Conservation (phyloP, 2,113 vertebrate genomes). For the Microtus richardsoni region DNA sequence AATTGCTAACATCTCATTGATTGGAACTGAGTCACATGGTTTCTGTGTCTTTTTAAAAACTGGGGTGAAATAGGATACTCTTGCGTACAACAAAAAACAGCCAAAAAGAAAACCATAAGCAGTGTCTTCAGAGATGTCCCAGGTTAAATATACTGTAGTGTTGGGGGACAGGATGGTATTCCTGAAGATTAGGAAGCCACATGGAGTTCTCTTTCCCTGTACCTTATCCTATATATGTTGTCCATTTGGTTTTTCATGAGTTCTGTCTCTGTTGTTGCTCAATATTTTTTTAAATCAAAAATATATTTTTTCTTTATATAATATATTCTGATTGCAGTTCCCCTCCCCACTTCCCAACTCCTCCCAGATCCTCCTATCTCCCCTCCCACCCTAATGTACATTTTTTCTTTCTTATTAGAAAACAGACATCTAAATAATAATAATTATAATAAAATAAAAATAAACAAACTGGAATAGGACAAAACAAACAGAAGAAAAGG, state of each 20-base stretch:
- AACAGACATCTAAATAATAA: neutral
- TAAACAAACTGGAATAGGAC: neutral
- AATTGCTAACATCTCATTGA: neutral
- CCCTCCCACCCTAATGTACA: neutral
- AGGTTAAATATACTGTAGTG: neutral
- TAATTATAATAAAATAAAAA: neutral
- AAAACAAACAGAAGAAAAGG: neutral
- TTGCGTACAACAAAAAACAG: neutral
- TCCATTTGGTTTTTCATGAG: neutral
- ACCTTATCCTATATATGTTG: neutral
- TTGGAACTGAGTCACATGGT: neutral
- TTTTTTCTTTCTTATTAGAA: neutral
- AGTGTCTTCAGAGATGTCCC: neutral
- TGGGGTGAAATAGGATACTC: neutral
- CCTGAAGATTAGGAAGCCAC: neutral
- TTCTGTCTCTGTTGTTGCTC: neutral
- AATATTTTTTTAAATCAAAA: neutral
- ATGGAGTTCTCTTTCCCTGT: neutral
- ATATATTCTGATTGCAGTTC: neutral
- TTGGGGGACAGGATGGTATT: neutral
- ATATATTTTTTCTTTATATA: neutral
- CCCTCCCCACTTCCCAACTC: neutral
- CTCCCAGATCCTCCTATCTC: neutral
- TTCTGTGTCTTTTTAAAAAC: conserved; percentile 15
- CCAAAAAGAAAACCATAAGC: neutral